phyloP scores from a whole-genome alignment of 2,113 vertebrate genomes.

The Antigone vipio region DNA sequence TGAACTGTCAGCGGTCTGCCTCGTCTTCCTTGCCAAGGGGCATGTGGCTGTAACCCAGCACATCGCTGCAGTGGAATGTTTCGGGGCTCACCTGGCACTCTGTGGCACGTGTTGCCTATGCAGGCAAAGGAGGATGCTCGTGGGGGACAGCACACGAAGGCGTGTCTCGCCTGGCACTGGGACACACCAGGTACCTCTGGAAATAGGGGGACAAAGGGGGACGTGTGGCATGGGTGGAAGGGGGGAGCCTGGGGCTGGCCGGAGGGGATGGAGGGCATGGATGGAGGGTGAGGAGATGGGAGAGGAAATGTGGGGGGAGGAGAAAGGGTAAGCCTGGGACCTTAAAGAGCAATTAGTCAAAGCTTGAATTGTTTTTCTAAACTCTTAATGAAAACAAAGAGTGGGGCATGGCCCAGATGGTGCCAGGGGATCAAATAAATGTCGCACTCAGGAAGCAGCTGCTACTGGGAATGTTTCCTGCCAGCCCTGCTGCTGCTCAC shows the following conservation, averaged over 20 bases:
- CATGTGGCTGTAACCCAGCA: background rate
- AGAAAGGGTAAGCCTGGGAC: slow-evolving; percentile 54
- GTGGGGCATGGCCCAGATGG: slow-evolving; percentile 76
- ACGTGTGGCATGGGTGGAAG: background rate
- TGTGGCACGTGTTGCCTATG: accelerated
- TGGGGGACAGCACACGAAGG: accelerated
- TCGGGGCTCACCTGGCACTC: background rate
- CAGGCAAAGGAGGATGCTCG: background rate
- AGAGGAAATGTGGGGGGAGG: slow-evolving; percentile 64
- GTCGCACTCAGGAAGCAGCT: slow-evolving; percentile 81
- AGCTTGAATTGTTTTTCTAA: slow-evolving; percentile 74
- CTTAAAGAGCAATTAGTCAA: slow-evolving; percentile 72
- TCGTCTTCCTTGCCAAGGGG: background rate
- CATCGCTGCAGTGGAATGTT: accelerated
- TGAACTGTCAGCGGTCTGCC: background rate
- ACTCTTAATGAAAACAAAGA: slow-evolving; percentile 75
- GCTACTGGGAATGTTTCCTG: slow-evolving; percentile 83
- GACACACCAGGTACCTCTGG: background rate
- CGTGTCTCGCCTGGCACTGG: background rate
- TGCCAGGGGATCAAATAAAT: slow-evolving; percentile 78
- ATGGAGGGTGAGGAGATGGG: background rate
- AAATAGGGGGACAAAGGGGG: background rate
- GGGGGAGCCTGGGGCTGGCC: background rate
- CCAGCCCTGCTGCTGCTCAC: slow-evolving; percentile 56
- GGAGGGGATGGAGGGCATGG: background rate